Evolutionary conservation across 2,888 invertebrate genomes (phyloP).

Genomic region (Pristionchus exspectatus): DNA sequence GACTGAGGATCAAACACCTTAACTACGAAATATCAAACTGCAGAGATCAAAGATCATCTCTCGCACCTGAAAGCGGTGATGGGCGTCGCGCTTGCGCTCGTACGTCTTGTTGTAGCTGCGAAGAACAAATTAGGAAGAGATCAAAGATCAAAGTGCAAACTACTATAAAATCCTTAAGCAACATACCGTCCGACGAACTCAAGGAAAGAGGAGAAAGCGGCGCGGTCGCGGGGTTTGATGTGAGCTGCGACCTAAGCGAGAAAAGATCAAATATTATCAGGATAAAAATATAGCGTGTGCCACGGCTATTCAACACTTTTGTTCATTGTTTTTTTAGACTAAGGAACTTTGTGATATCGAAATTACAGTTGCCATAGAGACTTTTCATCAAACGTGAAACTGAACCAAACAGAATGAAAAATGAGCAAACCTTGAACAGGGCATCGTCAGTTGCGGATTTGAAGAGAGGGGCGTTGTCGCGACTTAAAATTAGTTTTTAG

Average conservation of each 20-base stretch:
- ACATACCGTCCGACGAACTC: constrained; percentile 72
- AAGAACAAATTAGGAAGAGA: constrained; percentile 6
- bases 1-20: not conserved
- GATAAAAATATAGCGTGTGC: not conserved
- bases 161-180: not conserved
- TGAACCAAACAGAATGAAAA: not conserved
- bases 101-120: constrained; percentile 71
- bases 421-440: not conserved
- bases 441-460: not conserved
- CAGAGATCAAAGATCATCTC: constrained; percentile 19
- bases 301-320: no score
- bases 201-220: constrained; percentile 73
- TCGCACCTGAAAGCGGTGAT: constrained; percentile 68
- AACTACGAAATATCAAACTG: no score
- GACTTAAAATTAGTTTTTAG: not conserved
- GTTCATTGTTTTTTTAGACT: not conserved
- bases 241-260: constrained; percentile 58
- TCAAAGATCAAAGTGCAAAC: constrained; percentile 15
- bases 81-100: constrained; percentile 68
- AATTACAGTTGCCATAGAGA: not conserved
- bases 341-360: not conserved
- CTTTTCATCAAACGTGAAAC: not conserved
- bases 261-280: not conserved
- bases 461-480: not conserved
- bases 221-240: constrained; percentile 72